phyloP scores from a whole-genome alignment of 2,113 vertebrate genomes.

The Aix galericulata region DNA sequence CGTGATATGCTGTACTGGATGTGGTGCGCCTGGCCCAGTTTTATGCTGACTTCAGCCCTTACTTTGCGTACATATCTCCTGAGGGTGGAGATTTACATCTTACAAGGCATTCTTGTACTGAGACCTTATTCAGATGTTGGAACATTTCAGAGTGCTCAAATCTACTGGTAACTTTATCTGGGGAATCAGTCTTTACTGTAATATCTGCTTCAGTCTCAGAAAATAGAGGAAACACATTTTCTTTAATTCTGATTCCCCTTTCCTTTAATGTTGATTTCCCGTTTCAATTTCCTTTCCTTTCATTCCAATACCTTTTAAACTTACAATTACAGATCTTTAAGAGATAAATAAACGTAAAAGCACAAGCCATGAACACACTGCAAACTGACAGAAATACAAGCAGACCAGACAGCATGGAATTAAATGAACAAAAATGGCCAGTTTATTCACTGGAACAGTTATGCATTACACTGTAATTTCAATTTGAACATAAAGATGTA shows the following conservation, averaged over 20 bases:
- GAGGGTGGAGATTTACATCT: neutral
- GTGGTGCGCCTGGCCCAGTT: neutral
- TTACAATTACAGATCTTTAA: neutral
- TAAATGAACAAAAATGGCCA: slow-evolving; percentile 80
- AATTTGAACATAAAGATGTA: slow-evolving; percentile 76
- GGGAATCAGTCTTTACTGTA: neutral
- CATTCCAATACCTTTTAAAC: neutral
- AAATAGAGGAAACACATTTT: neutral
- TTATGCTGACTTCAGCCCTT: neutral
- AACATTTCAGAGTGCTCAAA: neutral
- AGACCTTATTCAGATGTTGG: neutral
- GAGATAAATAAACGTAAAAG: neutral
- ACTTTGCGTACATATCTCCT: neutral
- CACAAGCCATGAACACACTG: neutral
- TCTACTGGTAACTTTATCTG: neutral
- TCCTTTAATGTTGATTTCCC: neutral
- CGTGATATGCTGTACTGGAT: accelerated
- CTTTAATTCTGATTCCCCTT: neutral
- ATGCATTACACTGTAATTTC: slow-evolving; percentile 79
- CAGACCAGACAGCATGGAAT: slow-evolving; percentile 54
- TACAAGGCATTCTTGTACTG: neutral
- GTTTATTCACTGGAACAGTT: slow-evolving; percentile 83
- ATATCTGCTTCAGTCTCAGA: neutral
- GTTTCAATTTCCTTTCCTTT: neutral
- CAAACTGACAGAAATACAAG: neutral